Conservation (phyloP, 2,113 vertebrate genomes). For the Piprites chloris region DNA sequence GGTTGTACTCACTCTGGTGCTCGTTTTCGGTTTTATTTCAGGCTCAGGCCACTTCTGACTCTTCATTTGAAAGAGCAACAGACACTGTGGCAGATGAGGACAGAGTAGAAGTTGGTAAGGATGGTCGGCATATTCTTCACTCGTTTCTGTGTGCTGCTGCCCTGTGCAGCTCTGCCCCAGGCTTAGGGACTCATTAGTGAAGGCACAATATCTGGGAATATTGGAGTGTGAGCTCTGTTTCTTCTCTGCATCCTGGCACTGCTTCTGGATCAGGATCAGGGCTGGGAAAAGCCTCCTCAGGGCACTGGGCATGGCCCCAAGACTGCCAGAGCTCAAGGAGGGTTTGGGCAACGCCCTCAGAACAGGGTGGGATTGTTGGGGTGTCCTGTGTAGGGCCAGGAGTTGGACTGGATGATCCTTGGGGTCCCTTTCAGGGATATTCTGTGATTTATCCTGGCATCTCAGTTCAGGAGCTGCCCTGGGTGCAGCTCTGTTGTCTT, state of each 20-base stretch:
- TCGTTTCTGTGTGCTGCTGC: not conserved
- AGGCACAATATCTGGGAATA: not conserved
- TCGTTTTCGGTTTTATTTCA: slow-evolving; percentile 45
- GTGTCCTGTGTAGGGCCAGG: not conserved
- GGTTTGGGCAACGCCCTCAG: rapidly evolving
- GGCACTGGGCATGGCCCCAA: not conserved
- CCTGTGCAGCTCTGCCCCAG: not conserved
- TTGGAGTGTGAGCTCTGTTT: not conserved
- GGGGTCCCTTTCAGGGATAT: not conserved
- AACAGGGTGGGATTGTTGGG: not conserved
- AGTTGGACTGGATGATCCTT: not conserved
- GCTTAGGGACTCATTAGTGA: not conserved
- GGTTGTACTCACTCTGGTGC: not conserved
- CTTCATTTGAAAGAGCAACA: not conserved
- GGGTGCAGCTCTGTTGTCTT: not conserved
- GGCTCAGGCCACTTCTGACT: not conserved
- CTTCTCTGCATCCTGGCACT: not conserved
- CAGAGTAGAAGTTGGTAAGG: slow-evolving; percentile 56
- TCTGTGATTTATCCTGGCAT: not conserved
- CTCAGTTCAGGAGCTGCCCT: not conserved
- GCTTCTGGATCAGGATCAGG: not conserved
- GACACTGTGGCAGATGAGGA: not conserved
- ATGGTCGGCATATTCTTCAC: not conserved
- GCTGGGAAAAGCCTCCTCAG: not conserved
- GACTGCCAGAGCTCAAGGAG: not conserved